Conservation (phyloP, 1,140 invertebrate genomes). For the Aphaenogaster floridana region DNA sequence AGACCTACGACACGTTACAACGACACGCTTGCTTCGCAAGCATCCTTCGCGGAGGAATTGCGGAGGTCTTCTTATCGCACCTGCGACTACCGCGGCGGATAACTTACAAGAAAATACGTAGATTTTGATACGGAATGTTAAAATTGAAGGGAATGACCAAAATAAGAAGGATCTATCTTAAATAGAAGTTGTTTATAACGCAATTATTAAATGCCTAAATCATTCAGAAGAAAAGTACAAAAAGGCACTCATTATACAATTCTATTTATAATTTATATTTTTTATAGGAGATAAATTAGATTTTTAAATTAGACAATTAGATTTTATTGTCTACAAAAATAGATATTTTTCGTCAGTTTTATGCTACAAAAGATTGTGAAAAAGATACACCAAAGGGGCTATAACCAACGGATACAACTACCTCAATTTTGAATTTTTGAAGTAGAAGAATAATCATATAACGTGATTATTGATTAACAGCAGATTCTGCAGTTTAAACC, state of each 20-base stretch:
- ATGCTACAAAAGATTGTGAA: not conserved
- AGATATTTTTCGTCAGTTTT: not conserved
- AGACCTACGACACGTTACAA: slow-evolving; percentile 13
- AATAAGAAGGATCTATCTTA: not conserved
- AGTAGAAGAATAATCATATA: not conserved
- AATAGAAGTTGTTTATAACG: not conserved
- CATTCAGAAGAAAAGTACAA: not conserved
- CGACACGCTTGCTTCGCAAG: slow-evolving; percentile 15
- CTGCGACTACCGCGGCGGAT: slow-evolving; percentile 48
- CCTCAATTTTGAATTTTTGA: not conserved
- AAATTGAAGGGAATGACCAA: not conserved
- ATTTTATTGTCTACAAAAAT: not conserved
- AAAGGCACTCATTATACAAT: not conserved
- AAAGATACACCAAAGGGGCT: not conserved
- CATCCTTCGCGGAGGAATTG: slow-evolving; percentile 44
- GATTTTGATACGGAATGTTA: slow-evolving; percentile 29
- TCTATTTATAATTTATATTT: not conserved
- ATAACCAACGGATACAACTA: not conserved
- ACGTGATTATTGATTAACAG: slow-evolving; percentile 17
- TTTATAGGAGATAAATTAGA: not conserved
- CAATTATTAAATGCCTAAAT: not conserved
- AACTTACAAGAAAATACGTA: slow-evolving; percentile 32
- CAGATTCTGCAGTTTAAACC: not conserved
- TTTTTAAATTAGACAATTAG: not conserved
- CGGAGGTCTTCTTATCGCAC: slow-evolving; percentile 46